Percentiles rank a stretch among this genome's conserved stretches.
These are phyloP conservation scores for Musca domestica DNA, from an alignment of 1,140 invertebrate genomes.

Conservation along the genomic window DNA sequence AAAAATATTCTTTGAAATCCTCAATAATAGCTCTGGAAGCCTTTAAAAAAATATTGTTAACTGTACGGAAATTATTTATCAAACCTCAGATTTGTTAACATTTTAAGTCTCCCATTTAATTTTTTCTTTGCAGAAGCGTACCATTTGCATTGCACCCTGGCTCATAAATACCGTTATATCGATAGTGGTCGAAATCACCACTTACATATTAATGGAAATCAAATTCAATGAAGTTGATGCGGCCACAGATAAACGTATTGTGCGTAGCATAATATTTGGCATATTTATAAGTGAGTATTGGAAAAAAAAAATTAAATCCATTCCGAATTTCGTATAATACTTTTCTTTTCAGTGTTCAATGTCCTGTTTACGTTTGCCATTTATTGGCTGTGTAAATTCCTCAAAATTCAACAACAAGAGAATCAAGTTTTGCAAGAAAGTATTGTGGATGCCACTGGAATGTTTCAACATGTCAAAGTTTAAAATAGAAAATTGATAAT, in stretches of 20 bases:
- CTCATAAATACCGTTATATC: conserved; percentile 44
- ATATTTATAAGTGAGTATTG: conserved; percentile 38
- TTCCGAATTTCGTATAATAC: neutral
- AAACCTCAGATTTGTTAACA: too few relatives aligned
- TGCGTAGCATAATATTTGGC: conserved; percentile 45
- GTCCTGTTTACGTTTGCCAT: conserved; percentile 42
- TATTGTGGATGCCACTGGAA: conserved; percentile 42
- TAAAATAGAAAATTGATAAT: conserved; percentile 24
- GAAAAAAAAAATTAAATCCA: neutral
- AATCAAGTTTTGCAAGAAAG: conserved; percentile 41
- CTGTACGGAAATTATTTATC: too few relatives aligned
- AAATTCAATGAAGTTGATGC: conserved; percentile 49
- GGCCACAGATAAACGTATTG: conserved; percentile 44
- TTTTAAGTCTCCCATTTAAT: too few relatives aligned
- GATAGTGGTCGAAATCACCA: conserved; percentile 41
- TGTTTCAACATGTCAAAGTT: conserved; percentile 47
- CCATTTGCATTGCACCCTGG: conserved; percentile 49
- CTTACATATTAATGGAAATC: conserved; percentile 44
- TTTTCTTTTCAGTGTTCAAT: conserved; percentile 35
- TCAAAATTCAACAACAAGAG: conserved; percentile 40
- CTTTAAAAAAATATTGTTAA: too few relatives aligned
- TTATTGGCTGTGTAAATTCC: conserved; percentile 42
- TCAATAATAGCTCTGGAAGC: too few relatives aligned
- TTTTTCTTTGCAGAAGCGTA: conserved; percentile 37
- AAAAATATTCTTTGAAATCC: too few relatives aligned